Conservation (phyloP, 2,888 invertebrate genomes). For the Ametastegia equiseti region DNA sequence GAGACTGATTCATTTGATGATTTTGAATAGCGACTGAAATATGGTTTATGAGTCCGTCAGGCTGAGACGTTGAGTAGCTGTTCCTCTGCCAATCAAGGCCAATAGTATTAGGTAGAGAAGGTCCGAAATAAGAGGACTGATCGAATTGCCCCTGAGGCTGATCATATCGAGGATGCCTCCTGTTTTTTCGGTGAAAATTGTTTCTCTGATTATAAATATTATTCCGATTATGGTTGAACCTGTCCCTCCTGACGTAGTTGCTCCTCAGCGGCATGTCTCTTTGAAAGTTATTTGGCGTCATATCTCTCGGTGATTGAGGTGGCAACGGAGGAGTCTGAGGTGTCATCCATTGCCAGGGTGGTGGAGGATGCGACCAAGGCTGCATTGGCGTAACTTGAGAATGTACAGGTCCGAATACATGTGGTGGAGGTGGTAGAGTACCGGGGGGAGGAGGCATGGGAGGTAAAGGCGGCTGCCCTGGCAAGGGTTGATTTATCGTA, state of each 20-base stretch:
- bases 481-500: slow-evolving; percentile 68
- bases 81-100: slow-evolving; percentile 71
- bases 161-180: slow-evolving; percentile 65
- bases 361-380: slow-evolving; percentile 66
- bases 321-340: slow-evolving; percentile 66
- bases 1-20: slow-evolving; percentile 58
- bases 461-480: slow-evolving; percentile 73
- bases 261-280: slow-evolving; percentile 66
- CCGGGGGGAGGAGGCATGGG: slow-evolving; percentile 73
- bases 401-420: slow-evolving; percentile 67
- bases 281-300: slow-evolving; percentile 65
- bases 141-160: slow-evolving; percentile 67
- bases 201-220: slow-evolving; percentile 67
- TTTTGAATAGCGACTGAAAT: slow-evolving; percentile 66
- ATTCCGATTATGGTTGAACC: slow-evolving; percentile 68
- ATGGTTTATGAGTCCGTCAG: slow-evolving; percentile 65
- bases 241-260: slow-evolving; percentile 68
- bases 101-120: slow-evolving; percentile 61
- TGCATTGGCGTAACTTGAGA: slow-evolving; percentile 70
- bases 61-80: slow-evolving; percentile 58
- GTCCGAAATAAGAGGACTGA: slow-evolving; percentile 67
- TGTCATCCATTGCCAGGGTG: slow-evolving; percentile 73
- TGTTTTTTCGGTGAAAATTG: slow-evolving; percentile 71
- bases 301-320: slow-evolving; percentile 63
- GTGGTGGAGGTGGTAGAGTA: slow-evolving; percentile 66